Base-by-base conservation (phyloP, 2,113 vertebrate species). In the Cygnus atratus region DNA sequence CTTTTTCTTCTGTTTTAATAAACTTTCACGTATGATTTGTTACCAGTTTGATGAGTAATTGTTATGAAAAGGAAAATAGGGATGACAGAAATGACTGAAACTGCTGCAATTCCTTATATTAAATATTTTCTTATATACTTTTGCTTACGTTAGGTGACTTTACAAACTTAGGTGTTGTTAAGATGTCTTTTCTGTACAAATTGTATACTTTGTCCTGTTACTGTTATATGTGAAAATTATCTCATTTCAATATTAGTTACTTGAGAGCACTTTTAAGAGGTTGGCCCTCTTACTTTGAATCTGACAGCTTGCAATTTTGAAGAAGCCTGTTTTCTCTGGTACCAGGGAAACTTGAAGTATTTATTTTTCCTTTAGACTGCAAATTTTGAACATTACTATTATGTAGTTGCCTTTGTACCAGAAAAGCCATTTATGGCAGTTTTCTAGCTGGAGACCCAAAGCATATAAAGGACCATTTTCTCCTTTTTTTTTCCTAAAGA, bases 1-100 rank as follows among this genome's bases (percentile, higher is more conserved):
- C 33, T 13, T 94, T 92, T 92, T 59, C 28, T 82, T 95, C 71
- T 86, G 77, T 96, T 88, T 82, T 87, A 96, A 94, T 97, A 97
- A 97, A 97, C 37, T 74, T 90, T 67, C 54, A 44, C 1, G 0
- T 88, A 71, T 73, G 67, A 95, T 93, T 92, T 96, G 29, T 77
- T 66, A 77, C 77, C 52, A 88, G 55, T 48, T 74, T 76, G 58
- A 68, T 91, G 28, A 81, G 46, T 81, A n/a, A n/a, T 85, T 84
- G 37, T 87, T 90, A 54, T 0, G 21, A 62, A 77, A 88, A 63
- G 54, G 43, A 71, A 73, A 84, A 84, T 0, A 2, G 1, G 31
- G 33, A 72, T 84, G 48, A 55, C 19, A 68, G 50, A 93, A 94
- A 68, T 78, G 0, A 65, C 33, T 31, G 52, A 81, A 79, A 68